Conservation (phyloP, 2,888 invertebrate genomes). For the Argyresthia goedartella region DNA sequence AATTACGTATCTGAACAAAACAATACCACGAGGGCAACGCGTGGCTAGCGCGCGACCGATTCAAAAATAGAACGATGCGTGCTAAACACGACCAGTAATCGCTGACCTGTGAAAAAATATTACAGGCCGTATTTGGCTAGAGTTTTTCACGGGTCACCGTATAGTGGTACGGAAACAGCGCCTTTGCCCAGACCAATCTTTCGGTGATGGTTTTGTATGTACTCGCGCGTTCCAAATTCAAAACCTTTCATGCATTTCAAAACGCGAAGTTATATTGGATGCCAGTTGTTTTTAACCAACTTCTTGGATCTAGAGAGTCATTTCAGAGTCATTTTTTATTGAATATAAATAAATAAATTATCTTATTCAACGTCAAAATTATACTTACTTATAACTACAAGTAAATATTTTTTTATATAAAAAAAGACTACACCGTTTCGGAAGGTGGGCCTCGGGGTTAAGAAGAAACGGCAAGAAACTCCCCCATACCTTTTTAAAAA, state of each 20-base stretch:
- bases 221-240: not conserved
- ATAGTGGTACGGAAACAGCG: not conserved
- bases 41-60: constrained; percentile 41
- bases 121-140: not conserved
- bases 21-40: constrained; percentile 56
- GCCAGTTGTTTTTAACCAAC: too few species aligned
- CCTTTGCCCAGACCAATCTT: not conserved
- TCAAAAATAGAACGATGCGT: constrained; percentile 44
- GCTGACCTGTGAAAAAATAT: not conserved
- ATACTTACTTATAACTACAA: too few species aligned
- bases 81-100: not conserved
- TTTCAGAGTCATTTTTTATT: too few species aligned
- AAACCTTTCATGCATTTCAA: not conserved
- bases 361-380: too few species aligned
- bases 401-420: too few species aligned
- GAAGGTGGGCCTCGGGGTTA: too few species aligned
- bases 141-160: not conserved
- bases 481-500: too few species aligned
- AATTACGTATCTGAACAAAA: constrained; percentile 39
- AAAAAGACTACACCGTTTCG: too few species aligned
- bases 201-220: not conserved
- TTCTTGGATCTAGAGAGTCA: too few species aligned
- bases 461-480: too few species aligned
- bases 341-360: too few species aligned
- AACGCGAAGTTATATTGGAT: too few species aligned